Conservation (phyloP, 2,888 invertebrate genomes). For the Gasteruption jaculator region DNA sequence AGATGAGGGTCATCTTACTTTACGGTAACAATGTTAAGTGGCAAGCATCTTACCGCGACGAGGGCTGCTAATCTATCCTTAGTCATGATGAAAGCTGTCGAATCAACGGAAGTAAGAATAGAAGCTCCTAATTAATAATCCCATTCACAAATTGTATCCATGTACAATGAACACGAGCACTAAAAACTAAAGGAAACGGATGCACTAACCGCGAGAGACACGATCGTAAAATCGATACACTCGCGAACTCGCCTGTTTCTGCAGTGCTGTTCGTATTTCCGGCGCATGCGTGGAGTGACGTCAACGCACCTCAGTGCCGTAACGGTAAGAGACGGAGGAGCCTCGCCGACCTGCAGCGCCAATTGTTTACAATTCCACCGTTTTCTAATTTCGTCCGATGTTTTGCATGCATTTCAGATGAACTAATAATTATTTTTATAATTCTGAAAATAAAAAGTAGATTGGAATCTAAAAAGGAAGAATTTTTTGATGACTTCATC, state of each 20-base stretch:
- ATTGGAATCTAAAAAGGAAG: too few species aligned
- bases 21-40: too few species aligned
- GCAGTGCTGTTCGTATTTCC: constrained; percentile 56
- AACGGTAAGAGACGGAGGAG: too few species aligned
- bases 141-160: constrained; percentile 76
- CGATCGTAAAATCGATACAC: constrained; percentile 79
- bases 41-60: constrained; percentile 91
- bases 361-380: too few species aligned
- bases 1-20: too few species aligned
- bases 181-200: constrained; percentile 53
- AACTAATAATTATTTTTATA: too few species aligned
- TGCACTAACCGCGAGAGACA: constrained; percentile 50
- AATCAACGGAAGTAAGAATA: constrained; percentile 42
- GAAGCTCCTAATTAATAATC: constrained; percentile 52
- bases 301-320: constrained; percentile 34
- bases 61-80: constrained; percentile 97
- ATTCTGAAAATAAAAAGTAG: too few species aligned
- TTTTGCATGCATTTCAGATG: too few species aligned
- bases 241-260: constrained; percentile 61
- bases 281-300: constrained; percentile 55
- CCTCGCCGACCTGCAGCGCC: too few species aligned
- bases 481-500: too few species aligned
- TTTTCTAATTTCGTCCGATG: too few species aligned
- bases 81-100: constrained; percentile 63
- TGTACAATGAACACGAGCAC: constrained; percentile 68